A percentile compares a stretch with the other conserved stretches of the same genome.
These are phyloP conservation scores for Pachyseris speciosa DNA, from an alignment of 64 coral and sea anemone species.

Conservation along the genomic window DNA sequence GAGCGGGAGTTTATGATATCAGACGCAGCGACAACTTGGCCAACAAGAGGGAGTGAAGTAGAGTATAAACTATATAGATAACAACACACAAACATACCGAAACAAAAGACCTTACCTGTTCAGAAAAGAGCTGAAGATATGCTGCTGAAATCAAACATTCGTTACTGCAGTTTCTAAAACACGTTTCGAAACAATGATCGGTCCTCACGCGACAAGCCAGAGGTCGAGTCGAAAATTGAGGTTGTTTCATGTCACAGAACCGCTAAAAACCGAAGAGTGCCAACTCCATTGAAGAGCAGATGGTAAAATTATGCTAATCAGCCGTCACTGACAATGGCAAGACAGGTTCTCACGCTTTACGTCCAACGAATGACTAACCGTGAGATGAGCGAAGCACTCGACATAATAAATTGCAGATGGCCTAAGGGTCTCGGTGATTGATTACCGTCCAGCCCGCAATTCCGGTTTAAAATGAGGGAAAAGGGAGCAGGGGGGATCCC, in stretches of 20 bases:
- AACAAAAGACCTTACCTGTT: not conserved
- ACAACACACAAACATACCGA: too few species aligned
- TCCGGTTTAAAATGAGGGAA: not conserved
- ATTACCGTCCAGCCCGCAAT: too few species aligned
- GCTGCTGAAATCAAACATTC: not conserved
- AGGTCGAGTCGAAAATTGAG: too few species aligned
- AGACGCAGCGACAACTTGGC: too few species aligned
- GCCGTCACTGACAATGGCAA: not conserved
- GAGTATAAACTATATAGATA: too few species aligned
- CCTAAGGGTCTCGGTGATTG: not conserved
- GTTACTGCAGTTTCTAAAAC: too few species aligned
- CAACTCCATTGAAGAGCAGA: not conserved
- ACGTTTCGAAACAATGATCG: too few species aligned
- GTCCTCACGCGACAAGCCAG: too few species aligned
- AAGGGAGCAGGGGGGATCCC: not conserved
- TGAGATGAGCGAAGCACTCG: not conserved
- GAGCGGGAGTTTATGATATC: not conserved
- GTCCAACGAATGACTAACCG: too few species aligned
- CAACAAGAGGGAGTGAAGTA: too few species aligned
- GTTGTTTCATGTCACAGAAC: not conserved
- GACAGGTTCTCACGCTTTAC: too few species aligned
- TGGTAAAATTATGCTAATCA: not conserved
- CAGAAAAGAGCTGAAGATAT: not conserved
- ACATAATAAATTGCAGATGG: not conserved
- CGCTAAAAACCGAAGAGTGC: not conserved